These are phyloP conservation scores for Drosophila arizonae DNA, from an alignment of 1,140 invertebrate genomes.

Conservation along the genomic window DNA sequence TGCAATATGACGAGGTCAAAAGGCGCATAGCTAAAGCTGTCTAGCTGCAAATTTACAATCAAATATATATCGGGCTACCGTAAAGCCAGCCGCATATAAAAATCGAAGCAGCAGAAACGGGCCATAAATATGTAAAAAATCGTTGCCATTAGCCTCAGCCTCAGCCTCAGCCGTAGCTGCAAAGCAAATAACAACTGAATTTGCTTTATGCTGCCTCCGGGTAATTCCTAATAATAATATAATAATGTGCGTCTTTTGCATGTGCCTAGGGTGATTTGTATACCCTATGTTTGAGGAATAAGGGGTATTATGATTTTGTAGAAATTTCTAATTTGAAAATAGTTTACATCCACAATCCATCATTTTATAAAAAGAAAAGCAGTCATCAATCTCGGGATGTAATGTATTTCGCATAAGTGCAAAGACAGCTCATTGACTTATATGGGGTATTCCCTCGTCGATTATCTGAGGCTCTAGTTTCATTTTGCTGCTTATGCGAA, in stretches of 20 bases:
- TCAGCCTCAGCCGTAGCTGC: not conserved
- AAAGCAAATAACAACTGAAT: conserved; percentile 24
- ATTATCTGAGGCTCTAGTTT: conserved; percentile 12
- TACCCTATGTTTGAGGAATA: not conserved
- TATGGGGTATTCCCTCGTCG: conserved; percentile 2
- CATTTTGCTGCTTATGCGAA: conserved; percentile 46
- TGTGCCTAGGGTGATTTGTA: conserved; percentile 31
- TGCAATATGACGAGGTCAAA: conserved; percentile 72
- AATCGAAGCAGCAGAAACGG: not conserved
- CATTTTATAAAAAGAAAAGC: no score
- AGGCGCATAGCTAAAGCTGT: conserved; percentile 33
- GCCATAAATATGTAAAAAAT: conserved; percentile 40
- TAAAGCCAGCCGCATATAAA: conserved; percentile 18
- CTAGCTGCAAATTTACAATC: conserved; percentile 32
- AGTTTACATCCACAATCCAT: no score
- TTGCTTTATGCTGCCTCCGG: conserved; percentile 49
- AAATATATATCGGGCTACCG: conserved; percentile 51
- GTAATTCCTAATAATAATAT: conserved; percentile 59
- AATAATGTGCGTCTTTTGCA: conserved; percentile 33
- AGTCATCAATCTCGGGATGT: no score
- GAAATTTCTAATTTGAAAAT: not conserved
- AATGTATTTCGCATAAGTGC: no score
- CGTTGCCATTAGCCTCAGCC: conserved; percentile 56
- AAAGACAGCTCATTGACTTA: not conserved
- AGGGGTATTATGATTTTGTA: not conserved